Conservation (phyloP, 2,113 vertebrate species). For the Lipophrys pholis region DNA sequence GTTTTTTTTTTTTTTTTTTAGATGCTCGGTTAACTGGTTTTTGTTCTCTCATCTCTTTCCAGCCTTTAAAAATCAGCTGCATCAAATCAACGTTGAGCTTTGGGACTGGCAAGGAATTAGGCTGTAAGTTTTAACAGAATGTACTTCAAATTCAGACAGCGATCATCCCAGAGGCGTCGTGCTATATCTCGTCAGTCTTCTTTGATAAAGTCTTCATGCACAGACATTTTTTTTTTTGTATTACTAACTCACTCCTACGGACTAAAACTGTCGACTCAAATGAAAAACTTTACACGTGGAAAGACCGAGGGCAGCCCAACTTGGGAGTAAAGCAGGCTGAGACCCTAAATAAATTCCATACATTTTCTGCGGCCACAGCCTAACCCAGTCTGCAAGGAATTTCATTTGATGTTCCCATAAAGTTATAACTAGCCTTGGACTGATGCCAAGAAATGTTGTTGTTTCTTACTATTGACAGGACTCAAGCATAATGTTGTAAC, state of each 20-base stretch:
- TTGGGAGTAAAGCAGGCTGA: slow-evolving; percentile 35
- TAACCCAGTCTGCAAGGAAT: slow-evolving; percentile 52
- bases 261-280: slow-evolving; percentile 64
- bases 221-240: slow-evolving; percentile 51
- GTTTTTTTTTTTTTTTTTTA: slow-evolving; percentile 47
- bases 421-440: slow-evolving; percentile 61
- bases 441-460: slow-evolving; percentile 33
- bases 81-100: slow-evolving; percentile 51
- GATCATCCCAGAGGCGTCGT: slow-evolving; percentile 57
- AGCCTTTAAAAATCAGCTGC: slow-evolving; percentile 44
- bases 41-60: slow-evolving; percentile 35
- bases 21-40: slow-evolving; percentile 47
- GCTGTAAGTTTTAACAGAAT: slow-evolving; percentile 42
- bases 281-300: slow-evolving; percentile 62
- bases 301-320: slow-evolving; percentile 44
- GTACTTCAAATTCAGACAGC: slow-evolving; percentile 51
- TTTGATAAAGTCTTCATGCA: slow-evolving; percentile 66
- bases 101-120: slow-evolving; percentile 45
- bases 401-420: slow-evolving; percentile 70
- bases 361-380: slow-evolving; percentile 67
- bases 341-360: slow-evolving; percentile 80
- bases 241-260: slow-evolving; percentile 29
- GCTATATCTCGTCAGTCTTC: slow-evolving; percentile 43
- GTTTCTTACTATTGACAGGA: slow-evolving; percentile 28
- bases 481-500: slow-evolving; percentile 46